A percentile compares a stretch with the other conserved stretches of the same genome.
phyloP scores from a whole-genome alignment of 2,888 invertebrate genomes.

The Rotaria magnacalcarata region DNA sequence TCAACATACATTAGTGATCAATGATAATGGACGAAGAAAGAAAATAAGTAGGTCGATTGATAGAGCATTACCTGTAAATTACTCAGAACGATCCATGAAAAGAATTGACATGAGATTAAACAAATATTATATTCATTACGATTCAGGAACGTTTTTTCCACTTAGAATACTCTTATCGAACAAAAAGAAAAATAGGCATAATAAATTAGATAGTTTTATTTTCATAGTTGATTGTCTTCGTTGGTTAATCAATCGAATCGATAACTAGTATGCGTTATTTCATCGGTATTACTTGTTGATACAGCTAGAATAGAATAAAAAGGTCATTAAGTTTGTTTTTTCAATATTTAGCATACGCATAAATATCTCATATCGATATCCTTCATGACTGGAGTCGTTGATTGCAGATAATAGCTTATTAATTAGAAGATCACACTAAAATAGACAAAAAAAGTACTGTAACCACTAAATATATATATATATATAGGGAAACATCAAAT shows the following conservation, averaged over 20 bases:
- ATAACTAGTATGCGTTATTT: background rate
- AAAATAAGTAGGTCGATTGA: background rate
- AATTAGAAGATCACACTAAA: conserved; percentile 19
- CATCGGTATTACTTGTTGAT: background rate
- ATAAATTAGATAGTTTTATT: background rate
- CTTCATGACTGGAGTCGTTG: background rate
- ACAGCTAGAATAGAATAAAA: background rate
- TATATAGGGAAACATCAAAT: background rate
- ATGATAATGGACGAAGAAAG: background rate
- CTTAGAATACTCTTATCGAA: background rate
- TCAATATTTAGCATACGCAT: background rate
- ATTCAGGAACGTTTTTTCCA: background rate
- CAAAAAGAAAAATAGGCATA: background rate
- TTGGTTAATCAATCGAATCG: background rate
- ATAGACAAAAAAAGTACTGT: background rate
- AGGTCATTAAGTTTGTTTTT: no score
- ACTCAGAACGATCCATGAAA: background rate
- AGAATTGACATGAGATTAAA: no score
- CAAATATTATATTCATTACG: background rate
- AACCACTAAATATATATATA: no score
- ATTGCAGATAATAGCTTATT: background rate
- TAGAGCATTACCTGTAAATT: background rate
- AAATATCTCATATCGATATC: conserved; percentile 11
- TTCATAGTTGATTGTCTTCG: background rate
- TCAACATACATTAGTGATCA: background rate